Base-by-base conservation (phyloP, 2,888 invertebrate species). In the Metopia argyrocephala region DNA sequence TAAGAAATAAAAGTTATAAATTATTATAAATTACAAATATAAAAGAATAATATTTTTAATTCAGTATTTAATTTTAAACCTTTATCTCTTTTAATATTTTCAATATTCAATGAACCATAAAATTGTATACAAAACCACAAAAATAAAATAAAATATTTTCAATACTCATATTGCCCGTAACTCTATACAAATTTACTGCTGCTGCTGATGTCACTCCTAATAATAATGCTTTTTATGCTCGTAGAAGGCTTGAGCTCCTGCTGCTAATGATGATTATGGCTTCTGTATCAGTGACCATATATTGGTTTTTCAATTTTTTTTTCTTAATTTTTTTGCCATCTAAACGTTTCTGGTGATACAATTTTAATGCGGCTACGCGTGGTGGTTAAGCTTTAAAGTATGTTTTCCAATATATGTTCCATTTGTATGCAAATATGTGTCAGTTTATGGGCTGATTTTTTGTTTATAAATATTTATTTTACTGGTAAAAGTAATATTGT, bases 51-150 rank as follows among this genome's bases (percentile, higher is more conserved):
- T 18, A 56, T 50, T 21, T 28, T 21, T 52, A 18, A 48, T n/a
- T 48, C n/a, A 48, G 6, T 18, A 18, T 48, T 20, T 56, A 56
- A 54, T 20, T 46, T n/a, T 28, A 25, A 28, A 69, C 54, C 59
- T 64, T 50, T 9, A 46, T 38, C 15, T 12, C 12, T 57, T 61
- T 69, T 54, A 54, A 68, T 56, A 48, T 68, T 57, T 61, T 5
- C 48, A 68, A 73, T 61, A 57, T 76, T 62, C 57, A 82, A 18
- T 78, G 66, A 62, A 66, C 75, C 69, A 50, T 70, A 54, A 54
- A 64, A 75, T 71, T 69, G 45, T 66, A 21, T 52, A 71, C 57
- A 64, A 74, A 75, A 78, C 76, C 76, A n/a, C 76, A 76, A 27
- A 70, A 50, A 65, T 65, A 59, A 48, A 78, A 71, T 78, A 38